phyloP scores from a whole-genome alignment of 1,140 invertebrate species.

The Rhopalosiphum padi region DNA sequence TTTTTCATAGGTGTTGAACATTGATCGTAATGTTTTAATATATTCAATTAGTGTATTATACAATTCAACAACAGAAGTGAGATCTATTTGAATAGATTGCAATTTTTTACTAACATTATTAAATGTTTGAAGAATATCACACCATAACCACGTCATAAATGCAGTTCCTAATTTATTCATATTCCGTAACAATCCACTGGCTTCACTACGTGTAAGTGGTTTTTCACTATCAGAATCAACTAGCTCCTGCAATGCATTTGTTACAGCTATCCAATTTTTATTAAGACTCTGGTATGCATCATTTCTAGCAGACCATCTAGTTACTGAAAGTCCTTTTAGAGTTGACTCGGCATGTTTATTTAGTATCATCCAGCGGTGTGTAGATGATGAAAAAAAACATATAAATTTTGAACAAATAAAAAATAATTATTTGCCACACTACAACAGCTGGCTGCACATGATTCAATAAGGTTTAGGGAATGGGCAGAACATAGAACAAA shows the following conservation, averaged over 20 bases:
- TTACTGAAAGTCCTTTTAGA: constrained; percentile 58
- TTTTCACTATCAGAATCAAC: neutral
- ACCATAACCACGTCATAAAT: neutral
- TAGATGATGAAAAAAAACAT: constrained; percentile 61
- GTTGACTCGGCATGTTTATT: constrained; percentile 29
- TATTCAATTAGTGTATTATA: neutral
- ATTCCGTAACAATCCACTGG: neutral
- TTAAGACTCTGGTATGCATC: constrained; percentile 57
- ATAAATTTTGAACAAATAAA: constrained; percentile 60
- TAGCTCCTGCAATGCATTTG: neutral
- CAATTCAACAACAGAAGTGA: neutral
- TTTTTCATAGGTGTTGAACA: neutral
- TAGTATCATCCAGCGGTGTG: constrained; percentile 59
- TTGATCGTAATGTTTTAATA: neutral
- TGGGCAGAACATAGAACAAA: constrained; percentile 62
- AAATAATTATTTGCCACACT: constrained; percentile 60
- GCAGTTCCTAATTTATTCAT: neutral
- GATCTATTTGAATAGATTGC: neutral
- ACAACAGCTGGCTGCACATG: constrained; percentile 62
- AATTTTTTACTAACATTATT: neutral
- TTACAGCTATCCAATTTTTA: neutral
- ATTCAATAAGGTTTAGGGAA: constrained; percentile 62
- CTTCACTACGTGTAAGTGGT: neutral
- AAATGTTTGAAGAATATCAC: neutral
- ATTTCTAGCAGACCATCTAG: constrained; percentile 59